phyloP scores from a whole-genome alignment of 2,797 vertebrate genomes.

The Leontopithecus rosalia region DNA sequence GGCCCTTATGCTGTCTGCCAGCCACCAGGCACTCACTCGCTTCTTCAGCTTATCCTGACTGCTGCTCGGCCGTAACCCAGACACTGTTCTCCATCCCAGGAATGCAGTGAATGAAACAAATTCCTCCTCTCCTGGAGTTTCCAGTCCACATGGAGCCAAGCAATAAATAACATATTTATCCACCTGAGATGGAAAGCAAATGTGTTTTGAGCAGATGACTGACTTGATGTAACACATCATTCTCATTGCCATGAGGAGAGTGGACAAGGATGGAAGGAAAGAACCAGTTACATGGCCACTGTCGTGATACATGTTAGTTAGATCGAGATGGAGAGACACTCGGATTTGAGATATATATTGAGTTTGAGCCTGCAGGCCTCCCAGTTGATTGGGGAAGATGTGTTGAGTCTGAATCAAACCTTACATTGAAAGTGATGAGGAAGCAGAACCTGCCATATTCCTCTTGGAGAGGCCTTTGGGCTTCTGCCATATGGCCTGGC shows the following conservation, averaged over 20 bases:
- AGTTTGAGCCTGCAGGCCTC: not conserved
- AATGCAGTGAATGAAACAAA: not conserved
- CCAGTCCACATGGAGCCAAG: not conserved
- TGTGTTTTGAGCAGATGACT: not conserved
- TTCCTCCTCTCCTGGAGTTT: not conserved
- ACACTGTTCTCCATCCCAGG: not conserved
- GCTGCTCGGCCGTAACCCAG: not conserved
- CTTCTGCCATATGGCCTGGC: not conserved
- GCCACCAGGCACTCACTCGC: not conserved
- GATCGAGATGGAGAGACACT: too few species aligned
- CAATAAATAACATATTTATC: not conserved
- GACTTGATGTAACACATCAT: not conserved
- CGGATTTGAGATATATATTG: fast-evolving
- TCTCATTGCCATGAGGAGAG: not conserved
- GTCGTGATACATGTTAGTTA: too few species aligned
- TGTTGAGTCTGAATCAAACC: not conserved
- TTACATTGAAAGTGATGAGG: not conserved
- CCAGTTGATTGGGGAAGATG: not conserved
- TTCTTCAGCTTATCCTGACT: not conserved
- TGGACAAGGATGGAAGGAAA: not conserved
- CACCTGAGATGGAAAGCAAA: not conserved
- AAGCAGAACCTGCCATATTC: not conserved
- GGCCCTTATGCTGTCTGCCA: too few species aligned
- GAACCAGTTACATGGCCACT: not conserved
- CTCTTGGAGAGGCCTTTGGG: not conserved